A percentile compares a stretch with the other conserved stretches of the same genome.
Conservation (phyloP, 2,113 vertebrate genomes). For the Oreotrochilus melanogaster region DNA sequence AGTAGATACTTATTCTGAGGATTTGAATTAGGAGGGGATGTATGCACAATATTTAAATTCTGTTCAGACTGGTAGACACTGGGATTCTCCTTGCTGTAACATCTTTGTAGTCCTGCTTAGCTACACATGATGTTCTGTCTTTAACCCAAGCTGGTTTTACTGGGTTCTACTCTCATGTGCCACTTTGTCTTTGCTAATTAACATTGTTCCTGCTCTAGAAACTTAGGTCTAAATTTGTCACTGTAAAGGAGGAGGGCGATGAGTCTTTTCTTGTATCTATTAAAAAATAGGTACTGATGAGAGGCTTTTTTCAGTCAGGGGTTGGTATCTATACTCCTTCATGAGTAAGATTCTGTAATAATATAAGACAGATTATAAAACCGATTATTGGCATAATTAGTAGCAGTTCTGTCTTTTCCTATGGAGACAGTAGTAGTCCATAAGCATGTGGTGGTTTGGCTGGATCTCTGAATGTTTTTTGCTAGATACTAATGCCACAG, state of each 20-base stretch:
- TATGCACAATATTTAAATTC: not conserved
- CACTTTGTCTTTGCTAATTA: not conserved
- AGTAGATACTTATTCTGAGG: not conserved
- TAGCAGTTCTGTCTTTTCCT: not conserved
- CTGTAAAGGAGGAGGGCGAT: not conserved
- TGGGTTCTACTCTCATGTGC: not conserved
- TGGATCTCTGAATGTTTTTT: not conserved
- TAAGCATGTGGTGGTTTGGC: not conserved
- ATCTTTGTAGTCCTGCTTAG: not conserved
- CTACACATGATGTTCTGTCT: fast-evolving
- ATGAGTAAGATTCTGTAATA: not conserved
- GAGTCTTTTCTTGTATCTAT: not conserved
- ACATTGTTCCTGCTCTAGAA: not conserved
- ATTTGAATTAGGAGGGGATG: not conserved
- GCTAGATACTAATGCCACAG: not conserved
- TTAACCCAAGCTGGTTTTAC: not conserved
- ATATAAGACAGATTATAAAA: not conserved
- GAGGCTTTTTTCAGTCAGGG: not conserved
- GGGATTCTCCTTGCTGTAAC: not conserved
- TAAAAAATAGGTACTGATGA: not conserved
- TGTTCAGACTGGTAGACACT: not conserved
- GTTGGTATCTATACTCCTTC: not conserved
- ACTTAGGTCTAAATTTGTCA: not conserved
- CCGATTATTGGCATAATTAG: not conserved
- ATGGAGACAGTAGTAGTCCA: not conserved